Evolutionary conservation across 2,888 invertebrate species (phyloP), one percentile per base, ranked within the genome.

Genomic region (Lordiphosa fenestrarum): DNA sequence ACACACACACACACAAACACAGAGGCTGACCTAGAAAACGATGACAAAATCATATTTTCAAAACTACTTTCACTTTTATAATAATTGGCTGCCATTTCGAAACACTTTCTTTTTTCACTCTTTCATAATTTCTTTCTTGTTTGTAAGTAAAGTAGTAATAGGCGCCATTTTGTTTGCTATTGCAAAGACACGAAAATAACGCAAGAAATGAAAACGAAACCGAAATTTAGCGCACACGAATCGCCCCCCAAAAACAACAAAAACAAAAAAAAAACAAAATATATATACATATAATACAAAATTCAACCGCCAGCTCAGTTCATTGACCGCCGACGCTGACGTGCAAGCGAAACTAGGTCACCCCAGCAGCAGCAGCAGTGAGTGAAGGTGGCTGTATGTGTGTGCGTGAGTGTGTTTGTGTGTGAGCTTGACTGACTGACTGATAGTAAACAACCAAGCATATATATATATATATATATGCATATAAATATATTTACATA

Each of bases 161-260:
- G 78, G 74, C 78, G 82, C 82, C 84, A 81, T 81, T 80, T 80
- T 74, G 77, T 66, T 74, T 82, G 39, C 75, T 66, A 82, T 76
- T 80, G 83, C 84, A 83, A 77, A 83, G 77, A 81, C 74, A 81
- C 77, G 58, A 73, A 77, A 78, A 83, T 81, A 81, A 81, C 77
- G 81, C 81, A 83, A 83, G 78, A 85, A 86, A 87, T 86, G 88
- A 88, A 87, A 87, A 85, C 84, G 87, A 87, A 88, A 87, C 85
- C 77, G 82, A 88, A 87, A 88, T 84, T 82, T 78, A 71, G 75
- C 70, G 69, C 71, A 77, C 68, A 72, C 70, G 50, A 67, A 48
- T 60, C 47, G 54, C 50, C 51, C 42, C 33, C 38, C 49, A 13
- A 47, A 39, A 56, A 37, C 47, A 13, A 38, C 13, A 19, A 33